Evolutionary conservation across 2,797 vertebrate genomes (phyloP).

Genomic region (Pteronotus mesoamericanus): DNA sequence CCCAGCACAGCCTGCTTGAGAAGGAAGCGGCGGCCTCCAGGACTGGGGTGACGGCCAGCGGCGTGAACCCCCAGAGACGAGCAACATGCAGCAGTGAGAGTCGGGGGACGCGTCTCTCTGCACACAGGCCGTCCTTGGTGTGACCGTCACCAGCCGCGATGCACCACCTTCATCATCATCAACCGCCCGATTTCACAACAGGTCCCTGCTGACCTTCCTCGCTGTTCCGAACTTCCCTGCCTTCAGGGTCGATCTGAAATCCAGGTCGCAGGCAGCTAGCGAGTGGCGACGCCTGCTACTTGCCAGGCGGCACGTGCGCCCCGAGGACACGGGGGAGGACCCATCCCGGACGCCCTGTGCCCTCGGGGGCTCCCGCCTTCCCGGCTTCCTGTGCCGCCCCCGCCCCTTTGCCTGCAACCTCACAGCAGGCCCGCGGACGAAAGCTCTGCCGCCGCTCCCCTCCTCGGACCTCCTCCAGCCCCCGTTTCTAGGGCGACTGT

Average conservation of each 20-base stretch:
- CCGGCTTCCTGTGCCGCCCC: neutral
- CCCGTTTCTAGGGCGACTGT: neutral
- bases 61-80: neutral
- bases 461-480: neutral
- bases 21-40: neutral
- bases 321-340: fast-evolving
- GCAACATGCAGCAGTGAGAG: neutral
- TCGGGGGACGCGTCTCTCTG: too few species aligned
- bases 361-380: neutral
- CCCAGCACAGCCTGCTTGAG: neutral
- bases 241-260: neutral
- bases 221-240: neutral
- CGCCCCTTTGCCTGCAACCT: neutral
- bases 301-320: too few species aligned
- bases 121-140: too few species aligned
- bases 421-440: neutral
- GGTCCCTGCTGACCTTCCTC: neutral
- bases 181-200: neutral
- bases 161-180: neutral
- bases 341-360: too few species aligned
- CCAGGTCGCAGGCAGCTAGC: neutral
- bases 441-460: neutral
- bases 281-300: neutral
- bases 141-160: neutral
- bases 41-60: neutral